Conservation (phyloP, 2,888 invertebrate genomes). For the Drosophila mayaguana region DNA sequence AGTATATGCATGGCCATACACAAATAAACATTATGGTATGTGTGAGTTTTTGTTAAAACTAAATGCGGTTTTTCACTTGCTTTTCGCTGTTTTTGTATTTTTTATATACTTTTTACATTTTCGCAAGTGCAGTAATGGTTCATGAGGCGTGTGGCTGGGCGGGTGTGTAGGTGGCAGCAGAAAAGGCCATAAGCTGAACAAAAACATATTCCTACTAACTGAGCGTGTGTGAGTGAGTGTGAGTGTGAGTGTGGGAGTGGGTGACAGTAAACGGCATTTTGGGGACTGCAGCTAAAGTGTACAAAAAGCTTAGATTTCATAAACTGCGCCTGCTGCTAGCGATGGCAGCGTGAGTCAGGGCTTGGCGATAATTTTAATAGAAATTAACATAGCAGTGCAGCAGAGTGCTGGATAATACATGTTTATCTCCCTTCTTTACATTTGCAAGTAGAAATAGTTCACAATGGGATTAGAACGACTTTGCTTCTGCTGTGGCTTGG, state of each 20-base stretch:
- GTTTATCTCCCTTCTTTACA: background rate
- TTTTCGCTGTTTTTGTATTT: conserved; percentile 31
- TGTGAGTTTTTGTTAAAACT: conserved; percentile 60
- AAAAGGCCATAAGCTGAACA: conserved; percentile 78
- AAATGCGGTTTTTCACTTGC: conserved; percentile 64
- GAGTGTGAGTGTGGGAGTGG: conserved; percentile 30
- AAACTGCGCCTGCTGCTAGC: conserved; percentile 44
- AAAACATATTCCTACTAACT: conserved; percentile 60
- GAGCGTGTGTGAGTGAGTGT: conserved; percentile 12
- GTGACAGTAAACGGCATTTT: conserved; percentile 69
- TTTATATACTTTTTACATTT: conserved; percentile 24
- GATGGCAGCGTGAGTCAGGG: conserved; percentile 58
- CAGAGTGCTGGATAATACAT: background rate
- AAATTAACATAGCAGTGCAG: background rate
- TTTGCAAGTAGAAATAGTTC: background rate
- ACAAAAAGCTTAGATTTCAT: conserved; percentile 68
- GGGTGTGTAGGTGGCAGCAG: conserved; percentile 69
- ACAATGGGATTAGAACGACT: background rate
- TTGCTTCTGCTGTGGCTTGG: background rate
- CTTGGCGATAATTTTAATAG: conserved; percentile 8
- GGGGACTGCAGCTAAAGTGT: conserved; percentile 64
- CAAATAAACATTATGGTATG: conserved; percentile 55
- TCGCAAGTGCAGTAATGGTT: conserved; percentile 51
- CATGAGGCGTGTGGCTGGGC: conserved; percentile 6
- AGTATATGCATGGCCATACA: conserved; percentile 29